Conservation (phyloP, 2,888 invertebrate genomes). For the Lithophane semibrunnea region DNA sequence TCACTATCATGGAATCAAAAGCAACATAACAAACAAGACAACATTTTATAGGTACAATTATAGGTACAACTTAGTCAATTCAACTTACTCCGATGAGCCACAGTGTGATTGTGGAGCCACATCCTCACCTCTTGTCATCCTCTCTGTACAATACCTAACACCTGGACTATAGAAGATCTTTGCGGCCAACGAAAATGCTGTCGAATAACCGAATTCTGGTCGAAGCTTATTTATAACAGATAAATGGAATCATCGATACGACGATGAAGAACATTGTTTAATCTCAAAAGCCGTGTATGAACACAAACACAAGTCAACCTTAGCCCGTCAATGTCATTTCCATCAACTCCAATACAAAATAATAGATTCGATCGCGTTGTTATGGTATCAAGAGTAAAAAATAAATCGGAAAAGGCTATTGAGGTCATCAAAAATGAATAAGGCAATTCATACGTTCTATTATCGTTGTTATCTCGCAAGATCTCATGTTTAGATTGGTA, state of each 20-base stretch:
- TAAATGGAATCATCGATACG: neutral
- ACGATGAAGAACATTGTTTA: neutral
- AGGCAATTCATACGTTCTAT: conserved; percentile 27
- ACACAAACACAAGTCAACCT: neutral
- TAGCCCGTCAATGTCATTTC: conserved; percentile 42
- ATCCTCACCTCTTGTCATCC: neutral
- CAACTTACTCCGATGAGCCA: neutral
- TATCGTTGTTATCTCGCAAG: conserved; percentile 8
- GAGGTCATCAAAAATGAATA: conserved; percentile 33
- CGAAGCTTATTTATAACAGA: neutral
- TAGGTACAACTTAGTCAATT: neutral
- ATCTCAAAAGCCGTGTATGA: neutral
- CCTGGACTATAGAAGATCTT: neutral
- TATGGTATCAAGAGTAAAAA: conserved; percentile 23
- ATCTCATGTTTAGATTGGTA: neutral
- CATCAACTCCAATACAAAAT: conserved; percentile 42
- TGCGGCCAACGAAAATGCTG: neutral
- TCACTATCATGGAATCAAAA: neutral
- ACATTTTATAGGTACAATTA: neutral
- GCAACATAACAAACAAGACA: neutral
- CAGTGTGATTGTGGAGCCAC: neutral
- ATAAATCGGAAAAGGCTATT: conserved; percentile 41
- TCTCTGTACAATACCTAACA: neutral
- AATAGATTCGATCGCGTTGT: conserved; percentile 25
- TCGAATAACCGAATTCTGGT: neutral